Evolutionary conservation across 2,113 vertebrate genomes (phyloP).

Genomic region (Silurus meridionalis): DNA sequence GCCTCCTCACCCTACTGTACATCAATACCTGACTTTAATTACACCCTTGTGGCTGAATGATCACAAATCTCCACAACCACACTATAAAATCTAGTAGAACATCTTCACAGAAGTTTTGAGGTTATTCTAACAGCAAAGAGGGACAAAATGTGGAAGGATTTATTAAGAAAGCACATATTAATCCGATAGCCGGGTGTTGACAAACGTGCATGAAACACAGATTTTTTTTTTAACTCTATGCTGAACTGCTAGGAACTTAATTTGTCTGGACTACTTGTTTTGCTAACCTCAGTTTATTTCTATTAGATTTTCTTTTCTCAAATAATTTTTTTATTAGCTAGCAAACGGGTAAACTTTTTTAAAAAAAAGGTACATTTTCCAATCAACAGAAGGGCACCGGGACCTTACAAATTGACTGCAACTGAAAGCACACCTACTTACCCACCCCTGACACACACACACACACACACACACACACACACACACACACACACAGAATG

Average conservation of each 20-base stretch:
- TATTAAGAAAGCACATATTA: too few relatives aligned
- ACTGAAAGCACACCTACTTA: not conserved
- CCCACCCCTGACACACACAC: not conserved
- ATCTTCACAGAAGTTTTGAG: too few relatives aligned
- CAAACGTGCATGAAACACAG: too few relatives aligned
- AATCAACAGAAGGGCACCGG: not conserved
- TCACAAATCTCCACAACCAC: too few relatives aligned
- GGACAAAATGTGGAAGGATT: too few relatives aligned
- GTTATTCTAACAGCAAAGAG: too few relatives aligned
- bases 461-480: not conserved
- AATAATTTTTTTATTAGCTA: not conserved
- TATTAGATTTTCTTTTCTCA: not conserved
- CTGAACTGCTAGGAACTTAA: not conserved
- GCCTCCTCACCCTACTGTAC: too few relatives aligned
- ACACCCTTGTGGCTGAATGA: too few relatives aligned
- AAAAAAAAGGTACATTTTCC: not conserved
- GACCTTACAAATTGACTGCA: not conserved
- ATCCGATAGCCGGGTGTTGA: too few relatives aligned
- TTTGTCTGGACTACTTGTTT: not conserved
- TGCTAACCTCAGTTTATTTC: not conserved
- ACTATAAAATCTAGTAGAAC: too few relatives aligned
- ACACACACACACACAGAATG: not conserved
- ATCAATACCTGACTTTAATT: too few relatives aligned
- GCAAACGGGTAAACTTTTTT: too few relatives aligned
- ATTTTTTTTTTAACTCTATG: not conserved